Percentiles rank a stretch among this genome's conserved stretches.
phyloP scores from a whole-genome alignment of 2,888 invertebrate genomes.

The Rhingia rostrata region DNA sequence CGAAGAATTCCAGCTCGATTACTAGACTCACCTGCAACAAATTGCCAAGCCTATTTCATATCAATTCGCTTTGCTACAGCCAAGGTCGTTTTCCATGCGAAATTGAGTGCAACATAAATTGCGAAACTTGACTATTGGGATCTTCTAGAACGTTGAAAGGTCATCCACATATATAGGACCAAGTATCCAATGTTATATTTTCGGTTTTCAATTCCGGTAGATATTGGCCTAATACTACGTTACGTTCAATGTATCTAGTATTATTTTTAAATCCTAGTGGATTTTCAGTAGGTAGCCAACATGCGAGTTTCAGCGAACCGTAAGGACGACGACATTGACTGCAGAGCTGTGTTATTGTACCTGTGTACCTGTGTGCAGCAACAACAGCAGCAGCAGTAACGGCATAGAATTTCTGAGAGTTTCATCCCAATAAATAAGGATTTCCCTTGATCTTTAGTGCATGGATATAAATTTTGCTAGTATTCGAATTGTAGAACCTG shows the following conservation, averaged over 20 bases:
- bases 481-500: conserved; percentile 6
- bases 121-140: conserved; percentile 52
- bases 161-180: conserved; percentile 32
- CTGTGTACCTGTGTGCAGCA: conserved; percentile 29
- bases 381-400: not conserved
- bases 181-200: conserved; percentile 58
- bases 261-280: conserved; percentile 67
- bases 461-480: conserved; percentile 51
- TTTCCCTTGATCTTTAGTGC: conserved; percentile 69
- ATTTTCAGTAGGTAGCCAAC: conserved; percentile 60
- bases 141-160: conserved; percentile 59
- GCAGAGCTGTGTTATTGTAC: conserved; percentile 32
- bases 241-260: conserved; percentile 64
- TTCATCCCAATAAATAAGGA: conserved; percentile 70
- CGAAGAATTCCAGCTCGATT: conserved; percentile 30
- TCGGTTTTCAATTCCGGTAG: conserved; percentile 68
- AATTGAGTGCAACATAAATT: conserved; percentile 68
- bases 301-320: conserved; percentile 35
- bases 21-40: conserved; percentile 38
- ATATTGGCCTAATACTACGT: conserved; percentile 60
- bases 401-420: conserved; percentile 32
- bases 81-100: conserved; percentile 1
- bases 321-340: conserved; percentile 25
- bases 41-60: conserved; percentile 39
- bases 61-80: not conserved